Evolutionary conservation across 2,888 invertebrate genomes (phyloP).

Genomic region (Apodemia duryi): DNA sequence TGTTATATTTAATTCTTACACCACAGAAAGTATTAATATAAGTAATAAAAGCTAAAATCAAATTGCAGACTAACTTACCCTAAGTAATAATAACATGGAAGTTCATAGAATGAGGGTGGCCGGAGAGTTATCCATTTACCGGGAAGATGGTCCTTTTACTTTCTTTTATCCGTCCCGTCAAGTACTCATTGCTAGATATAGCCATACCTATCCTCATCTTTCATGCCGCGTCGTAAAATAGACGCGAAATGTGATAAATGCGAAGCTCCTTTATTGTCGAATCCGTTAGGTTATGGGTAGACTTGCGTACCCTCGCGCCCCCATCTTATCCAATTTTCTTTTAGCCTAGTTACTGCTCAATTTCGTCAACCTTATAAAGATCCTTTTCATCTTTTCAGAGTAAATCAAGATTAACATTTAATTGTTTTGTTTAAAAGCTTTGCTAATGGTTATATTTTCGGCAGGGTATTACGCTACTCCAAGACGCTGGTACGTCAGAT

Average conservation of each 20-base stretch:
- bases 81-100: conserved; percentile 40
- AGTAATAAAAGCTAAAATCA: conserved; percentile 27
- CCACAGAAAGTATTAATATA: conserved; percentile 18
- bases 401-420: conserved; percentile 38
- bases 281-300: conserved; percentile 67
- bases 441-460: conserved; percentile 44
- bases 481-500: conserved; percentile 91
- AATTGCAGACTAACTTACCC: conserved; percentile 35
- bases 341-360: conserved; percentile 72
- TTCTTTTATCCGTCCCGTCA: conserved; percentile 63
- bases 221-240: conserved; percentile 75
- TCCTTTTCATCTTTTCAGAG: conserved; percentile 33
- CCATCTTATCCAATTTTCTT: conserved; percentile 73
- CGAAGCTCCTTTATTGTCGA: conserved; percentile 74
- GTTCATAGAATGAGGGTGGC: conserved; percentile 63
- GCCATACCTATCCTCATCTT: conserved; percentile 58
- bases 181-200: conserved; percentile 59
- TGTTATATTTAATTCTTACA: no score
- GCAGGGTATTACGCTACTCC: conserved; percentile 85
- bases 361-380: conserved; percentile 45
- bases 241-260: conserved; percentile 79
- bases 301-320: conserved; percentile 39
- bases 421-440: conserved; percentile 26
- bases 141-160: conserved; percentile 71
- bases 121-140: conserved; percentile 69